Evolutionary conservation across 2,888 invertebrate species (phyloP), one percentile per base, ranked within the genome.

Genomic region (Dryobota labecula): DNA sequence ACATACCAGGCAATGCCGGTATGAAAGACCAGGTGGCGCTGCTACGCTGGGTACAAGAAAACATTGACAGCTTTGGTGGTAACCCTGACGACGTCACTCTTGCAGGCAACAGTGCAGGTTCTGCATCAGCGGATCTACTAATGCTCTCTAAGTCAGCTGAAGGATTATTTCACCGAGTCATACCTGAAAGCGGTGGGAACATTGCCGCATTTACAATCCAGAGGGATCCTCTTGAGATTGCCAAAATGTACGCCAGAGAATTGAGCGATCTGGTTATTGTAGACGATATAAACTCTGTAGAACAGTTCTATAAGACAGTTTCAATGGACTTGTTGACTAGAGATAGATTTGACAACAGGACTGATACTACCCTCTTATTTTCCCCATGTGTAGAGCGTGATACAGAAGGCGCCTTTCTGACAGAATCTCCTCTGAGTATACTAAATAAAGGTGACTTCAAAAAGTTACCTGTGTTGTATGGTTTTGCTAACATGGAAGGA

Each of bases 81-180:
- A 89, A 92, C 69, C 90, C 91, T 13, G 53, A 88, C 56, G 89
- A 92, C 45, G 86, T 91, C 8, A 92, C 91, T 1, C 73, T 92
- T 9, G 74, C 47, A 5, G 92, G 92, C 0, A 76, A n/a, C 27
- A 91, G 90, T 49, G 88, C 91, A 27, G 92, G 92, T 2, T 80
- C 88, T 0, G 76, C 85, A 0, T 67, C 90, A 2, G 90, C 86
- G 0, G 89, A 90, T 45, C 79, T 91, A 0, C 54, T 91, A 2
- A 78, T 84, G 78, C 64, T 92, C 0, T 90, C 92, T 0, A 85
- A 87, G 62, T 74, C 80, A n/a, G 80, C 89, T 0, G 64, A 81
- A 62, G 91, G 89, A 20, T 61, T 92, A 0, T 92, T 91, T 24
- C 84, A 87, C 36, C 90, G 88, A 78, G 89, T 84, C 0, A 91